Conservation (phyloP, 2,113 vertebrate genomes). For the Chascanopsetta lugubris region DNA sequence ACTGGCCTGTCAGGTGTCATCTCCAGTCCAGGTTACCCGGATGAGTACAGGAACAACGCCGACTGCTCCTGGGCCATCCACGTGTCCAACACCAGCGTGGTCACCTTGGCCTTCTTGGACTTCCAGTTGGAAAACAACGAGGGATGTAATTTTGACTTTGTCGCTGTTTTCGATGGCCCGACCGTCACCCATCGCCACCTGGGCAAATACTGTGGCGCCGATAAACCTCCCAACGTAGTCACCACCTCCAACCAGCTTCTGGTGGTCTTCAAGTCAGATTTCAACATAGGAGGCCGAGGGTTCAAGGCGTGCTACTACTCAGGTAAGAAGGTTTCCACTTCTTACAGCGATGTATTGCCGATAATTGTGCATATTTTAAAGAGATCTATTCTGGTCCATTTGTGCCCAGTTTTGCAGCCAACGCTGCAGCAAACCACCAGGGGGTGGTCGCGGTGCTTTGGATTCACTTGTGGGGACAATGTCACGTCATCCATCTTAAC, state of each 20-base stretch:
- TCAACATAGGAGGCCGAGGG: slow-evolving; percentile 94
- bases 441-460: too few relatives aligned
- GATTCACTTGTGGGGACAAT: too few relatives aligned
- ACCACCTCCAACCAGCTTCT: slow-evolving; percentile 87
- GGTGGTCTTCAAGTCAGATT: slow-evolving; percentile 95
- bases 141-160: slow-evolving; percentile 91
- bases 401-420: too few relatives aligned
- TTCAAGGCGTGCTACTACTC: slow-evolving; percentile 96
- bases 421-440: too few relatives aligned
- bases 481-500: too few relatives aligned
- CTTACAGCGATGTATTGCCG: too few relatives aligned
- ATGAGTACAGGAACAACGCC: slow-evolving; percentile 90
- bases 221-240: slow-evolving; percentile 80
- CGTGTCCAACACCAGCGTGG: slow-evolving; percentile 70
- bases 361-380: too few relatives aligned
- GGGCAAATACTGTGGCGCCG: slow-evolving; percentile 87
- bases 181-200: slow-evolving; percentile 75
- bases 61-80: slow-evolving; percentile 93
- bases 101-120: slow-evolving; percentile 91
- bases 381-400: too few relatives aligned
- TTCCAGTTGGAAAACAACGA: slow-evolving; percentile 93
- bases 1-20: slow-evolving; percentile 93
- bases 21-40: slow-evolving; percentile 91
- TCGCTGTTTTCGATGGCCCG: slow-evolving; percentile 89
- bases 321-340: slow-evolving; percentile 77